Base-by-base conservation (phyloP, 2,888 invertebrate genomes). In the Brachynemurus nebulosus region DNA sequence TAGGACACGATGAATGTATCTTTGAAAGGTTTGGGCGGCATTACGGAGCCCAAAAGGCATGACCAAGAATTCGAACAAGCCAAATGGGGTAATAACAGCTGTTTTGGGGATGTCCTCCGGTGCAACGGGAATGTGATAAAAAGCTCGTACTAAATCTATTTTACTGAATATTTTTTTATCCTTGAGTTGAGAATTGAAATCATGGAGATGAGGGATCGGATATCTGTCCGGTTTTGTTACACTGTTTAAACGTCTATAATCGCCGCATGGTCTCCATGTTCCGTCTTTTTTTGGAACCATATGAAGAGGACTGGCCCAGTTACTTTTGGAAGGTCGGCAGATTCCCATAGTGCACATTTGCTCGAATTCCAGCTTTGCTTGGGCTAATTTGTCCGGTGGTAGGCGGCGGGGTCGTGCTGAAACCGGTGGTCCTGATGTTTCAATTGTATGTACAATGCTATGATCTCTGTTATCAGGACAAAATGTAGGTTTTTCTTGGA, bases 221-320 rank as follows among this genome's bases (percentile, higher is more conserved):
- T 60, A 59, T 1, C 58, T 34, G 47, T 63, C 61, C 1, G 52
- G 59, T 3, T 52, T 50, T 0, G 61, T 61, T 12, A 49, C 46
- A 2, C 55, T 46, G 46, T 64, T 67, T 1, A 63, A 48, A 0
- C 19, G 14, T 1, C 64, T 47, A 45, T 63, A 67, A 49, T 55
- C 61, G 4, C 63, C 64, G 44, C 63, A 63, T 52, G 54, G 57
- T 48, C 59, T 39, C 58, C 57, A 59, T 12, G 39, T 41, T 11
- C 50, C 52, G 9, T 46, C 38, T 37, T 50, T 43, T 39, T 60
- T 58, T 12, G 50, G 51, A 44, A 54, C 46, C 48, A 60, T 45
- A 40, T 59, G 58, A 1, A 55, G 47, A 9, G 54, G 48, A 7
- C 50, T 47, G 7, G 61, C 50, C 59, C 60, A 63, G 9, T 55